A percentile compares a stretch with the other conserved stretches of the same genome.
Conservation (phyloP, 1,140 invertebrate genomes). For the Pachyrhynchus sulphureomaculatus region DNA sequence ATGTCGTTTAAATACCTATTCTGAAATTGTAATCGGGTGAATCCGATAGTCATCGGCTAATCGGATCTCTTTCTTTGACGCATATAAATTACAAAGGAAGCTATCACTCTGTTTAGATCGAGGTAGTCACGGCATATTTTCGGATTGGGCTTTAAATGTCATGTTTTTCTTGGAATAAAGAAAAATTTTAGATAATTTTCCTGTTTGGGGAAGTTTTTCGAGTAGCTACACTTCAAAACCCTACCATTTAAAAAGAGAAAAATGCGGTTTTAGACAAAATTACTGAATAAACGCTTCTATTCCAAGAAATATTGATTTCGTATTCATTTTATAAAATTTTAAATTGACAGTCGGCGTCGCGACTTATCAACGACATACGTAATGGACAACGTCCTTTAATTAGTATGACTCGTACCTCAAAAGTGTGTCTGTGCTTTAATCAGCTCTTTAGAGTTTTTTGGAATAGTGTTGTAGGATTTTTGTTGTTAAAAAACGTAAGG, state of each 20-base stretch:
- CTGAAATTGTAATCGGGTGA: too few relatives aligned
- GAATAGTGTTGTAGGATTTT: neutral
- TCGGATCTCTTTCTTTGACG: too few relatives aligned
- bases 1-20: too few relatives aligned
- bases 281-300: too few relatives aligned
- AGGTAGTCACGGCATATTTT: too few relatives aligned
- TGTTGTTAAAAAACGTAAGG: slow-evolving; percentile 16
- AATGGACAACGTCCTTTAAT: slow-evolving; percentile 1
- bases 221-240: too few relatives aligned
- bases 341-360: slow-evolving; percentile 14
- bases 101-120: too few relatives aligned
- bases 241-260: too few relatives aligned
- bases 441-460: slow-evolving; percentile 4
- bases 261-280: too few relatives aligned
- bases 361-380: slow-evolving; percentile 12
- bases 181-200: neutral
- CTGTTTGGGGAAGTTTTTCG: neutral
- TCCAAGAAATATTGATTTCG: neutral
- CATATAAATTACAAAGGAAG: too few relatives aligned
- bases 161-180: neutral
- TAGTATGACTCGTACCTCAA: neutral
- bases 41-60: too few relatives aligned
- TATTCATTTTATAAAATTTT: neutral
- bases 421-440: slow-evolving; percentile 13
- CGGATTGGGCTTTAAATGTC: too few relatives aligned